Percentiles rank a stretch among this genome's conserved stretches.
These are phyloP conservation scores for Misgurnus anguillicaudatus DNA, from an alignment of 2,113 vertebrate species.

Conservation along the genomic window DNA sequence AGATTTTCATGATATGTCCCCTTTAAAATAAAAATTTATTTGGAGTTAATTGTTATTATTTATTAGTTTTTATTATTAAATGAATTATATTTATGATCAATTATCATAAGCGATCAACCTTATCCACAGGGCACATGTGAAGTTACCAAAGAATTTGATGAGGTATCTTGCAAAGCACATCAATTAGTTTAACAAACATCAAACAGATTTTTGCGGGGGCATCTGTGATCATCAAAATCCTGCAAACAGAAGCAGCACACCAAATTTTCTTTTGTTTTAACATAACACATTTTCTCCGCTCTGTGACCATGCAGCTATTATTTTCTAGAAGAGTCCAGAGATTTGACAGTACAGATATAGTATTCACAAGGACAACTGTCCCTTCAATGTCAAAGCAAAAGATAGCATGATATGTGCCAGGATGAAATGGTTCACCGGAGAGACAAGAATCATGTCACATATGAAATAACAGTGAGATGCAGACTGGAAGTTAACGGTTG, in stretches of 20 bases:
- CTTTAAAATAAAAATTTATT: no score
- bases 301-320: background rate
- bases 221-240: no score
- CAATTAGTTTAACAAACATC: no score
- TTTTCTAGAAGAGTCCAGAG: background rate
- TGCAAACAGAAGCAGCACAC: no score
- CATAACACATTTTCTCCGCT: background rate
- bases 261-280: no score
- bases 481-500: background rate
- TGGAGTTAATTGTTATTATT: no score
- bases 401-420: background rate
- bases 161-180: no score
- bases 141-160: no score
- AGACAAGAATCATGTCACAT: conserved; percentile 17
- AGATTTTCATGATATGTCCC: no score
- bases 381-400: conserved; percentile 33
- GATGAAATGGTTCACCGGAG: conserved; percentile 40
- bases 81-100: no score
- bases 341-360: conserved; percentile 6
- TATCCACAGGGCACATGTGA: background rate
- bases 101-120: no score
- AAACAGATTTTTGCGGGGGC: no score
- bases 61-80: background rate
- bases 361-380: conserved; percentile 25
- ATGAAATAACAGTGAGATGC: background rate